These are phyloP conservation scores for Cyprinodon brontotheroides DNA, from an alignment of 2,113 vertebrate genomes.

Conservation along the genomic window DNA sequence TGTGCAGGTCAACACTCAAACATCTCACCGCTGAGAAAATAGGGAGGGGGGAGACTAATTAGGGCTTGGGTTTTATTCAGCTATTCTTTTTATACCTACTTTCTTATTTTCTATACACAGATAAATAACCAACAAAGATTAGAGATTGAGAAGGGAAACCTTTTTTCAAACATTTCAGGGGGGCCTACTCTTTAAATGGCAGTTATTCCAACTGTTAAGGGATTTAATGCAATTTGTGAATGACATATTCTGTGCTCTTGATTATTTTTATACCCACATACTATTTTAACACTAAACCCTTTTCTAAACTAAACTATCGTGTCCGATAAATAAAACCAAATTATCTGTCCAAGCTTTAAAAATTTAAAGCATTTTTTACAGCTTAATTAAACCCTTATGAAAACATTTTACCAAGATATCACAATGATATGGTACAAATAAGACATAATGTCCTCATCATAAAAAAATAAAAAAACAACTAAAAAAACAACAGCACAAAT, in stretches of 20 bases:
- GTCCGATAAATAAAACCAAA: not conserved
- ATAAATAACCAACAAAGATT: too few relatives aligned
- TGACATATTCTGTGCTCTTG: not conserved
- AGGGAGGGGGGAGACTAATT: too few relatives aligned
- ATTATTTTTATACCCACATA: not conserved
- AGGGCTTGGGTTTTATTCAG: too few relatives aligned
- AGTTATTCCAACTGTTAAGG: too few relatives aligned
- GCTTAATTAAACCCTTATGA: constrained; percentile 11
- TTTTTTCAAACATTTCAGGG: too few relatives aligned
- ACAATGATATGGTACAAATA: constrained; percentile 47
- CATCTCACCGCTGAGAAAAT: too few relatives aligned
- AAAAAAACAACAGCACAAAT: constrained; percentile 21
- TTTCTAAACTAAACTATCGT: not conserved
- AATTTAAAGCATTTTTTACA: not conserved
- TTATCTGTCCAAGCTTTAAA: not conserved
- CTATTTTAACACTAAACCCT: not conserved
- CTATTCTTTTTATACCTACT: too few relatives aligned
- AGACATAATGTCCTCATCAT: constrained; percentile 54
- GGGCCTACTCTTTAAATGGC: too few relatives aligned
- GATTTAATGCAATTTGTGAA: too few relatives aligned
- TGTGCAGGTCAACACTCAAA: too few relatives aligned
- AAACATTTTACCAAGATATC: constrained; percentile 33
- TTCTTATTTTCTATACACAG: too few relatives aligned
- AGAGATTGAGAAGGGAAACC: too few relatives aligned
- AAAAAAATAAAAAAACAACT: constrained; percentile 30